Evolutionary conservation across 2,888 invertebrate species (phyloP).

Genomic region (Elmis aenea): DNA sequence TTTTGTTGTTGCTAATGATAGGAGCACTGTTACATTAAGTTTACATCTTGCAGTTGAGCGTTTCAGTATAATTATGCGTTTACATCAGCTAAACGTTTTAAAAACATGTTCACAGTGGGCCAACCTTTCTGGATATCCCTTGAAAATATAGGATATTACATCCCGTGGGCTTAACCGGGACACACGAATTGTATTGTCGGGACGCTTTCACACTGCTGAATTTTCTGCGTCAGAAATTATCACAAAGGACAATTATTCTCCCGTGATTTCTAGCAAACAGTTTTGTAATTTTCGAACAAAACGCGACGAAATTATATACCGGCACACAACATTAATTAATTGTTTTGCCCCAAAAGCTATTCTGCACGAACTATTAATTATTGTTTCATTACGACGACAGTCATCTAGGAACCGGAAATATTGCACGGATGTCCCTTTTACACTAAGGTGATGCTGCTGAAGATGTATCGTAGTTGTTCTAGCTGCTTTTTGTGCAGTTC

Average conservation of each 20-base stretch:
- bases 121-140: conserved; percentile 10
- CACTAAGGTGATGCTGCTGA: no score
- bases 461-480: no score
- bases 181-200: conserved; percentile 39
- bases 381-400: conserved; percentile 16
- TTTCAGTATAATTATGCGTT: no score
- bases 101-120: no score
- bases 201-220: conserved; percentile 36
- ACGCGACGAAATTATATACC: conserved; percentile 29
- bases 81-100: no score
- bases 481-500: no score
- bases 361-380: conserved; percentile 20
- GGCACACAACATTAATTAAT: conserved; percentile 36
- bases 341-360: conserved; percentile 33
- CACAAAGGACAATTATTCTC: conserved; percentile 38
- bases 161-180: conserved; percentile 25
- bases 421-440: no score
- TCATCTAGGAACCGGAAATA: no score
- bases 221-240: conserved; percentile 36
- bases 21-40: no score
- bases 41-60: no score
- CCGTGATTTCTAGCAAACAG: conserved; percentile 37
- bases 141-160: conserved; percentile 12
- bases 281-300: conserved; percentile 30
- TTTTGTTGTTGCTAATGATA: no score